Conservation (phyloP, 1,140 invertebrate genomes). For the Paralvinella palmiformis region DNA sequence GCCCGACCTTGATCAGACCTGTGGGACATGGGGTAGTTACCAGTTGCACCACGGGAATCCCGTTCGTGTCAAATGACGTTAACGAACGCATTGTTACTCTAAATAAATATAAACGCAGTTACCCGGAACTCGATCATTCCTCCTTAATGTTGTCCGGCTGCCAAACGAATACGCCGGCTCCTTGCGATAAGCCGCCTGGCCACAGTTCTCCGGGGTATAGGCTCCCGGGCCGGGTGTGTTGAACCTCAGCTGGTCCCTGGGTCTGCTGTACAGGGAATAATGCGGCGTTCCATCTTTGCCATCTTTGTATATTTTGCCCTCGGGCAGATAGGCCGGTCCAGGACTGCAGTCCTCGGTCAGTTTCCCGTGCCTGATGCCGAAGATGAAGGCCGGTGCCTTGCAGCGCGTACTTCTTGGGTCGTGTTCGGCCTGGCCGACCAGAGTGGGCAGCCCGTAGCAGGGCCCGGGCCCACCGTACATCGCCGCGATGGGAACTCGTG, state of each 20-base stretch:
- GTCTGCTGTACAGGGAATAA: slow-evolving; percentile 41
- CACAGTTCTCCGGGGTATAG: slow-evolving; percentile 71
- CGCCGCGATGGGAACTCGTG: slow-evolving; percentile 82
- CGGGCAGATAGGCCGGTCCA: slow-evolving; percentile 34
- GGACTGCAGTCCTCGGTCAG: slow-evolving; percentile 40
- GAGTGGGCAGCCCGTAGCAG: slow-evolving; percentile 40
- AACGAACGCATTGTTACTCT: neutral
- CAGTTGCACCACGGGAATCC: neutral
- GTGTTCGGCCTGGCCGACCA: slow-evolving; percentile 42
- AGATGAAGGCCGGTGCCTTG: slow-evolving; percentile 40
- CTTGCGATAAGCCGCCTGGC: slow-evolving; percentile 54
- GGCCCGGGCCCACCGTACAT: slow-evolving; percentile 86
- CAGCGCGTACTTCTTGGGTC: slow-evolving; percentile 43
- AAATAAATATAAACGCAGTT: neutral
- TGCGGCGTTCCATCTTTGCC: slow-evolving; percentile 47
- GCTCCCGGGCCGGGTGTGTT: slow-evolving; percentile 74
- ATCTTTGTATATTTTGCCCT: slow-evolving; percentile 26
- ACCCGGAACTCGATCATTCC: slow-evolving; percentile 57
- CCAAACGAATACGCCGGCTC: slow-evolving; percentile 21
- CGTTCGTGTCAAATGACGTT: neutral
- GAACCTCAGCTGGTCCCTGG: slow-evolving; percentile 45
- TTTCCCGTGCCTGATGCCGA: slow-evolving; percentile 40
- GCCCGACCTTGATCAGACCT: no score
- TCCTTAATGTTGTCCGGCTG: slow-evolving; percentile 24
- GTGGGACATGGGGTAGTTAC: neutral